phyloP scores from a whole-genome alignment of 2,113 vertebrate genomes.

The Burhinus bistriatus region DNA sequence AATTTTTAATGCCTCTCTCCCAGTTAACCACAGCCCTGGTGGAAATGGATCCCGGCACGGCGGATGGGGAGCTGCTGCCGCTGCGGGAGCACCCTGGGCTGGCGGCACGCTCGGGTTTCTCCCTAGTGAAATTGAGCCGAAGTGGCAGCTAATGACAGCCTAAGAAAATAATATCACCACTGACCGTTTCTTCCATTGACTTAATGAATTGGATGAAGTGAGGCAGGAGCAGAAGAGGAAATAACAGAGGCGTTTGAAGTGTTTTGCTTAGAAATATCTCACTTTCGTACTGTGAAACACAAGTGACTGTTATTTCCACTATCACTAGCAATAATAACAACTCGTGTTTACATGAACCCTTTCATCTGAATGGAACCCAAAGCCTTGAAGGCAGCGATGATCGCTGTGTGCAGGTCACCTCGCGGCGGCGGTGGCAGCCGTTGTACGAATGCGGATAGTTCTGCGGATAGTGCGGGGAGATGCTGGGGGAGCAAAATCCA shows the following conservation, averaged over 20 bases:
- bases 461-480: neutral
- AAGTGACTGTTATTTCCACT: neutral
- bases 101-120: neutral
- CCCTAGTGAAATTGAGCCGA: neutral
- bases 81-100: neutral
- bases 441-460: neutral
- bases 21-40: neutral
- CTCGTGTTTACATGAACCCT: neutral
- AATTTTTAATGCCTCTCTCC: neutral
- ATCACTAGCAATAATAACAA: neutral
- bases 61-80: neutral
- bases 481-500: neutral
- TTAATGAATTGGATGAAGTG: slow-evolving; percentile 29
- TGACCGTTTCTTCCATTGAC: neutral
- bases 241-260: neutral
- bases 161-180: neutral
- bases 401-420: neutral
- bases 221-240: slow-evolving; percentile 19
- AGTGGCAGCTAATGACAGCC: slow-evolving; percentile 35
- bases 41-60: neutral
- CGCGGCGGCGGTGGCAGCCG: too few relatives aligned
- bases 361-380: neutral
- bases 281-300: neutral
- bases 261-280: slow-evolving; percentile 12
- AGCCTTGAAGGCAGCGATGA: neutral